Base-by-base conservation (phyloP, 2,797 vertebrate genomes). In the Diplodus puntazzo region DNA sequence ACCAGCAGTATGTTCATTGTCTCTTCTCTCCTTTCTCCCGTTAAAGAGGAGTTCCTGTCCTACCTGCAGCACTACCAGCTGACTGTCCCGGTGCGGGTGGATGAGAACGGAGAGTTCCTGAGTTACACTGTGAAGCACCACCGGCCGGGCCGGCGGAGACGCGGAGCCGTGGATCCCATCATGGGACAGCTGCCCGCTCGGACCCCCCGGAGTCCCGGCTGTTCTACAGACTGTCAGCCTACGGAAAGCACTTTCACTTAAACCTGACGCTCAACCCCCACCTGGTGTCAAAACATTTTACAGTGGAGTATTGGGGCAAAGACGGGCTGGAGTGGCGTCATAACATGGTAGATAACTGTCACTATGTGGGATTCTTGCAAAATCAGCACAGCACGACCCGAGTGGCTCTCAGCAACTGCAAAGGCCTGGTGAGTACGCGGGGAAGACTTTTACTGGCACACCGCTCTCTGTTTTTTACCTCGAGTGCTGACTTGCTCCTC, bases 191-290 rank as follows among this genome's bases (percentile, higher is more conserved):
- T 61, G 39, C 69, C 84, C 0, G 27, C 61, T 85, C 93, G 81
- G 96, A 96, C 77, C 95, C 95, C 77, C 92, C 95, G 12, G 94
- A 96, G 88, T 91, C 97, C 91, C 96, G 93, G 88, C 96, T 99
- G 92, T 99, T 97, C 96, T 99, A 98, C 95, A 97, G 96, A 95
- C 97, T 99, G 93, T 98, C 97, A 73, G 98, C 98, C 86, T 99
- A 99, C 87, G 98, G 98, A 89, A 99, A 97, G 96, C 97, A 98
- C 97, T 99, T 99, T 97, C 96, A 98, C 93, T 94, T 99, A 92
- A 98, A 99, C 94, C 95, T 99, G 95, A 99, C 96, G 77, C 97
- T 97, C 91, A 99, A 97, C 94, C 97, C 97, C 91, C 95, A 96
- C 94, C 95, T 99, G 94, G 97, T 99, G 89, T 98, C 98, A 14